phyloP scores from a whole-genome alignment of 64 coral and sea anemone species.

The Stylophora pistillata region DNA sequence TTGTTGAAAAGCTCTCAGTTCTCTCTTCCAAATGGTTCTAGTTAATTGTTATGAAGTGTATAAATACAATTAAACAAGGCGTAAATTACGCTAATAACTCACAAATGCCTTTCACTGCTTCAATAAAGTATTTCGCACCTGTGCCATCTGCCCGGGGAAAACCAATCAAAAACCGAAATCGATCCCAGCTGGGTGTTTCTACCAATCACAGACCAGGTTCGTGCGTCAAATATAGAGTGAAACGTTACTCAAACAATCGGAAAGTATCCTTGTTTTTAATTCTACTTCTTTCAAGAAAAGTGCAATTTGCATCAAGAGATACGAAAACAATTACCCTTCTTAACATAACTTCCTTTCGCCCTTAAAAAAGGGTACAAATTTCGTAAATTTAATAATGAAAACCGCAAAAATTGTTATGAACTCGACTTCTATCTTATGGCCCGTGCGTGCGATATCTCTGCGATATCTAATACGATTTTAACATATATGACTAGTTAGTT shows the following conservation, averaged over 20 bases:
- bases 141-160: constrained; percentile 71
- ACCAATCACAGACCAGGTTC: constrained; percentile 62
- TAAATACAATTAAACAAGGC: constrained; percentile 81
- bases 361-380: constrained; percentile 32
- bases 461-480: background rate
- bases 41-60: constrained; percentile 97
- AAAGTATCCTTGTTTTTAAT: constrained; percentile 84
- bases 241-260: constrained; percentile 85
- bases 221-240: constrained; percentile 57
- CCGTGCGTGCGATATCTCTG: background rate
- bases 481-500: background rate
- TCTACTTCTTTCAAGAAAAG: constrained; percentile 45
- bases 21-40: constrained; percentile 67
- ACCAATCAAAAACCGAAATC: constrained; percentile 71
- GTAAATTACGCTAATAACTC: constrained; percentile 92
- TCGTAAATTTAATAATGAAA: background rate
- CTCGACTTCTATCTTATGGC: background rate
- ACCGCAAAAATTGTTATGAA: background rate
- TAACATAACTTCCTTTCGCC: constrained; percentile 5
- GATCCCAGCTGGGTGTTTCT: constrained; percentile 62
- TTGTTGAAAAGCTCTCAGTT: constrained; percentile 60
- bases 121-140: constrained; percentile 76
- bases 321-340: constrained; percentile 41
- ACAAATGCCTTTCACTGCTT: constrained; percentile 74
- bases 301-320: constrained; percentile 70